Conservation (phyloP, 2,797 vertebrate species). For the Cheirogaleus major region DNA sequence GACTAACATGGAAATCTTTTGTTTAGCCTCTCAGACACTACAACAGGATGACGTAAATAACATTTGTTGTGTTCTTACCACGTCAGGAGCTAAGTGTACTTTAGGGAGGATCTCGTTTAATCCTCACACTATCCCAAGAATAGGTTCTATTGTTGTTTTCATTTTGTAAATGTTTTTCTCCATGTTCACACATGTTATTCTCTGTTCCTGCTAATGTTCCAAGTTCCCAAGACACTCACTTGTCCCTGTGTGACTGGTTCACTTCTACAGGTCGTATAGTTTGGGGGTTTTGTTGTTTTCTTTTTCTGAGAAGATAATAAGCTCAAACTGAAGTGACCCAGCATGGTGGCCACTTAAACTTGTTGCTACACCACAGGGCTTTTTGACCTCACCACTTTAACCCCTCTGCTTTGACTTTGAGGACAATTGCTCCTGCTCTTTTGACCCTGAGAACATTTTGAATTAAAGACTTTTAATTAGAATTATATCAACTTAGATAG, state of each 20-base stretch:
- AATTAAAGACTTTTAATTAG: slow-evolving; percentile 66
- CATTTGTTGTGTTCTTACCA: background rate
- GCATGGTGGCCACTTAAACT: background rate
- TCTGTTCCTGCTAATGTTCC: background rate
- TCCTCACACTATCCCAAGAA: background rate
- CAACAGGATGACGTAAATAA: too few relatives aligned
- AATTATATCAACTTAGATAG: slow-evolving; percentile 41
- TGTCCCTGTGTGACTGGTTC: background rate
- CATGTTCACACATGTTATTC: background rate
- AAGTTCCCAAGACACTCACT: background rate
- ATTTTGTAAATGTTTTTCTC: background rate
- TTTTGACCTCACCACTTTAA: background rate
- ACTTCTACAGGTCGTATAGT: background rate
- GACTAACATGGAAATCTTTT: background rate
- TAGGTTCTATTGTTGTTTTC: background rate
- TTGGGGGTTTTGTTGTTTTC: background rate
- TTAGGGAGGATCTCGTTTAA: background rate
- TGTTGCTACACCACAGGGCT: background rate
- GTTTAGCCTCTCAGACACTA: background rate
- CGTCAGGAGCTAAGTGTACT: background rate
- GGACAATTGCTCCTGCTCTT: background rate
- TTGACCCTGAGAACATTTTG: slow-evolving; percentile 36
- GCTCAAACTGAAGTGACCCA: background rate
- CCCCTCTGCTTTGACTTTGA: slow-evolving; percentile 6
- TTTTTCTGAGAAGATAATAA: background rate